phyloP scores from a whole-genome alignment of 2,797 vertebrate species.

The Hylomyscus alleni region DNA sequence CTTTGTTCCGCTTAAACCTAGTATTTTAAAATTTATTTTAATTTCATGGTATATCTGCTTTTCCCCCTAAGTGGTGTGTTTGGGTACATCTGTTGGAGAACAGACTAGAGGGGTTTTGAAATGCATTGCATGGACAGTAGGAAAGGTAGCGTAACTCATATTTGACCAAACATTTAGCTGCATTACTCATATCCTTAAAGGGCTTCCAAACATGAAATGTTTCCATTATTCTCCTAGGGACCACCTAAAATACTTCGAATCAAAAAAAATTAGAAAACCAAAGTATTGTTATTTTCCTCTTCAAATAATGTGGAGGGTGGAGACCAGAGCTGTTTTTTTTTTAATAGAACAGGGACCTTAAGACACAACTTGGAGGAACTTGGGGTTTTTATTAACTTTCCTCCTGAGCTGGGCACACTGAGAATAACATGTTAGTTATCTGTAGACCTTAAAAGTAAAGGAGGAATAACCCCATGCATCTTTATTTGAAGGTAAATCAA shows the following conservation, averaged over 20 bases:
- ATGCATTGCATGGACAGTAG: neutral
- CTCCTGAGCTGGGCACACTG: neutral
- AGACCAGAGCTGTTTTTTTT: neutral
- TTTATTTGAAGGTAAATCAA: neutral
- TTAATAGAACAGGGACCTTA: neutral
- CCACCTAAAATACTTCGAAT: neutral
- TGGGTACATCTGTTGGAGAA: neutral
- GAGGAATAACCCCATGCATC: neutral
- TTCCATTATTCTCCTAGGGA: neutral
- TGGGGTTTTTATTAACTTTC: neutral
- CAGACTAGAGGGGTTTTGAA: slow-evolving; percentile 29
- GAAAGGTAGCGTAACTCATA: neutral
- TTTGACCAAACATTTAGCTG: slow-evolving; percentile 40
- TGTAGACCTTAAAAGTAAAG: neutral
- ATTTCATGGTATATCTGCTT: neutral
- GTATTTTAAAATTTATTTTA: neutral
- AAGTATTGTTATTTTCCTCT: neutral
- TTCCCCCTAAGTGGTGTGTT: neutral
- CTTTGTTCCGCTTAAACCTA: neutral
- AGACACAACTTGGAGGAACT: neutral
- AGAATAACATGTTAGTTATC: neutral
- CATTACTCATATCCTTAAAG: neutral
- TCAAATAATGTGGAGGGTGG: slow-evolving; percentile 34
- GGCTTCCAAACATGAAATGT: neutral
- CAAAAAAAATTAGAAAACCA: slow-evolving; percentile 42